These are phyloP conservation scores for Formica exsecta DNA, from an alignment of 1,140 invertebrate species.

Conservation along the genomic window DNA sequence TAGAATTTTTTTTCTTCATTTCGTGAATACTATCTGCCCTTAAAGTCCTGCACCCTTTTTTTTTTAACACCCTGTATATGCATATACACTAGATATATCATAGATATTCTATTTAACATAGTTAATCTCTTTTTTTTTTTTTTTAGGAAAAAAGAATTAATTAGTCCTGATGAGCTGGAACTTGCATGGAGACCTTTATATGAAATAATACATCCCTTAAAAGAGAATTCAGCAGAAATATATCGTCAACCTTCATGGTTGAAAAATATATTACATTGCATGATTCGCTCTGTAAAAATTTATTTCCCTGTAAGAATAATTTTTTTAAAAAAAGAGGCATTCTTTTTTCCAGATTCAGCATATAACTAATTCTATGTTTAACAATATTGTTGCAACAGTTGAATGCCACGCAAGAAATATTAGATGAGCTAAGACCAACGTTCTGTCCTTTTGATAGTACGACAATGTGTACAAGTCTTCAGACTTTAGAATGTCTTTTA, in stretches of 20 bases:
- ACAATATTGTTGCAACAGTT: slow-evolving; percentile 76
- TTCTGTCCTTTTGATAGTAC: slow-evolving; percentile 90
- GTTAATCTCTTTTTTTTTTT: slow-evolving; percentile 2
- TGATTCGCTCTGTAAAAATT: slow-evolving; percentile 80
- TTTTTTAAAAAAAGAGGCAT: slow-evolving; percentile 41
- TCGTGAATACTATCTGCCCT: too few relatives aligned
- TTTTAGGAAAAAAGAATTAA: slow-evolving; percentile 91
- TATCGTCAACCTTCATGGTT: slow-evolving; percentile 88
- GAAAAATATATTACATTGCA: slow-evolving; percentile 73
- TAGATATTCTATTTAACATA: neutral
- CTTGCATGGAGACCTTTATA: slow-evolving; percentile 96
- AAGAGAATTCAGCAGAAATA: slow-evolving; percentile 88
- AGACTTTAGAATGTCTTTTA: slow-evolving; percentile 91
- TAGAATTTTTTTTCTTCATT: too few relatives aligned
- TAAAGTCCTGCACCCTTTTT: too few relatives aligned
- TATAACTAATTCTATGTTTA: slow-evolving; percentile 54
- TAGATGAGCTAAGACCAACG: slow-evolving; percentile 93
- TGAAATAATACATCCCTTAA: slow-evolving; percentile 87
- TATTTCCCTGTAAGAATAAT: slow-evolving; percentile 83
- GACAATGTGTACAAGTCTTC: slow-evolving; percentile 88
- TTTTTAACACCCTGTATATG: too few relatives aligned
- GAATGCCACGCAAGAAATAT: slow-evolving; percentile 94
- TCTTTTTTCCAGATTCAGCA: neutral
- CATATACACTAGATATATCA: too few relatives aligned
- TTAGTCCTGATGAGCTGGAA: slow-evolving; percentile 92